Evolutionary conservation across 2,888 invertebrate species (phyloP), one percentile per base, ranked within the genome.

Genomic region (Sussaba pulchella): DNA sequence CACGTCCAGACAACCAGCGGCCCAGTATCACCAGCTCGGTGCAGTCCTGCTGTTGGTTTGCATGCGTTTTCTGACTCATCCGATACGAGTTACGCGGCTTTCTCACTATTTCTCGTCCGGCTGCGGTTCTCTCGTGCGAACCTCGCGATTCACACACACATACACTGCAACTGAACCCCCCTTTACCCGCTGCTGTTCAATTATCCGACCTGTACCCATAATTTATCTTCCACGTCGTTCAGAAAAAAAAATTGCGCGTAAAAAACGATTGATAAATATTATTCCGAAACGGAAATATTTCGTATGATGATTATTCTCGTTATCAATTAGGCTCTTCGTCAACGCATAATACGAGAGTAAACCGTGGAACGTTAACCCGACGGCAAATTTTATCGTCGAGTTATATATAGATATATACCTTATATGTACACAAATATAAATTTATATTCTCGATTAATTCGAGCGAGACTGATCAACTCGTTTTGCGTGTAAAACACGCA

Each of bases 391-490:
- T 19, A 50, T 21, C 10, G 0, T 24, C 10, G 12, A 21, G 24
- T 50, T 50, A 50, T n/a, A n/a, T n/a, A n/a, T n/a, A n/a, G n/a
- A n/a, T n/a, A 52, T 21, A 12, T 21, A 39, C 61, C 71, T 61
- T n/a, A n/a, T n/a, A n/a, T n/a, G n/a, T n/a, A n/a, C n/a, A n/a
- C n/a, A n/a, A n/a, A n/a, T n/a, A n/a, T n/a, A n/a, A 52, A 10
- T 14, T 59, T 59, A 67, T 52, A 59, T 61, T 71, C 80, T 80
- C 76, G 75, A 71, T 80, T 52, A 59, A 79, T 66, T 71, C 70
- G 70, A 59, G 59, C 61, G 64, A 59, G 72, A 47, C 24, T 24
- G 79, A 70, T 19, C 47, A 47, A 54, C 50, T 54, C n/a, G 61
- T 57, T 67, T 76, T 67, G 66, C 43, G 70, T 54, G n/a, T n/a